These are phyloP conservation scores for Arizona elegans DNA, from an alignment of 2,113 vertebrate genomes.

Conservation along the genomic window DNA sequence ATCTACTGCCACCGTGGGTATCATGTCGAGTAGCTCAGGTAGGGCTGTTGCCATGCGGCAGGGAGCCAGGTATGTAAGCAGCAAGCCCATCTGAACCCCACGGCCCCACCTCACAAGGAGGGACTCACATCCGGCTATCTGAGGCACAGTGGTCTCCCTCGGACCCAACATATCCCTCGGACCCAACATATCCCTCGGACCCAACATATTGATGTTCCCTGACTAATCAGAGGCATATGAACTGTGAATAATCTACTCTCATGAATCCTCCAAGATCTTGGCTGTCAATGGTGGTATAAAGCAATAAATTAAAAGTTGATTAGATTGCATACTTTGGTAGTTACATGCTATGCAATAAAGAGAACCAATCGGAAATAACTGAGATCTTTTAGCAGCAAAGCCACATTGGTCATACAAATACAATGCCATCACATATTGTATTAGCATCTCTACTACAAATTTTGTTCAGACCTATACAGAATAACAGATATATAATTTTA, in stretches of 20 bases:
- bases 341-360: not conserved
- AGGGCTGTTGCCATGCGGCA: too few relatives aligned
- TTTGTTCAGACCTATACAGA: not conserved
- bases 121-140: too few relatives aligned
- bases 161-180: too few relatives aligned
- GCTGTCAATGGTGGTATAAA: too few relatives aligned
- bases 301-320: not conserved
- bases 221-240: not conserved
- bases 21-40: too few relatives aligned
- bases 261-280: not conserved
- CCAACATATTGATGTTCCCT: not conserved
- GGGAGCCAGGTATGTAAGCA: too few relatives aligned
- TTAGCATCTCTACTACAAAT: not conserved
- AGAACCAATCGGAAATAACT: not conserved
- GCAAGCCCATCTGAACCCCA: too few relatives aligned
- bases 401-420: not conserved
- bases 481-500: not conserved
- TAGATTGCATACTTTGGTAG: not conserved
- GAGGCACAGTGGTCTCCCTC: too few relatives aligned
- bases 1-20: too few relatives aligned
- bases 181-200: too few relatives aligned
- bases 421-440: not conserved
- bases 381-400: not conserved
- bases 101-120: too few relatives aligned
- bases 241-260: not conserved